Evolutionary conservation across 2,113 vertebrate genomes (phyloP).

Genomic region (Panthera tigris): DNA sequence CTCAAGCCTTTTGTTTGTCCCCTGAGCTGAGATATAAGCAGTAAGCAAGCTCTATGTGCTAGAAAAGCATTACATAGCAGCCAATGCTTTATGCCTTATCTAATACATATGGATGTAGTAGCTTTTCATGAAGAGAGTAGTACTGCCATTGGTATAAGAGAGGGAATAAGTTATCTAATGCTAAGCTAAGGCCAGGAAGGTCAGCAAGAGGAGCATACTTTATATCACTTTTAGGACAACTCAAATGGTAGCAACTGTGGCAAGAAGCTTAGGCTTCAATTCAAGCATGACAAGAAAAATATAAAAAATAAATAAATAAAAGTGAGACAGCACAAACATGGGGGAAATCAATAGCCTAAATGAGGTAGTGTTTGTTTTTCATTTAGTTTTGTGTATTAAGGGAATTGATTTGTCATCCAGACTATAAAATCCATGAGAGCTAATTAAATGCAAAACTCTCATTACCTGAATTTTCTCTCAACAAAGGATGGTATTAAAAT

Average conservation of each 20-base stretch:
- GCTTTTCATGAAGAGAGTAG: constrained; percentile 42
- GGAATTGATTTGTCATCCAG: constrained; percentile 64
- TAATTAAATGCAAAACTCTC: constrained; percentile 70
- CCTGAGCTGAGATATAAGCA: constrained; percentile 37
- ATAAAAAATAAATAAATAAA: constrained; percentile 11
- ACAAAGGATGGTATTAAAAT: neutral
- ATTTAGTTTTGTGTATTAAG: constrained; percentile 60
- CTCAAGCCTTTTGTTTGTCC: constrained; percentile 55
- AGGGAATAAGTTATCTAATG: constrained; percentile 48
- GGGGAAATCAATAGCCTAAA: constrained; percentile 64
- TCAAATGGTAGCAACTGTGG: constrained; percentile 11
- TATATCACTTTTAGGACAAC: constrained; percentile 60
- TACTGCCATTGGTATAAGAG: neutral
- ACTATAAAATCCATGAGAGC: constrained; percentile 48
- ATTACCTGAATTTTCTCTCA: constrained; percentile 55
- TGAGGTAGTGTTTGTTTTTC: constrained; percentile 56
- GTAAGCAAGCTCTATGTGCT: constrained; percentile 12
- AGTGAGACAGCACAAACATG: constrained; percentile 44
- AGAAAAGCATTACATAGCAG: constrained; percentile 2
- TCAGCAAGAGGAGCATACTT: constrained; percentile 49
- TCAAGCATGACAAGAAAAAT: constrained; percentile 64
- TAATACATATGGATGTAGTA: constrained; percentile 66
- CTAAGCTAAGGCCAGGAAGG: constrained; percentile 64
- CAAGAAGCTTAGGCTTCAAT: constrained; percentile 48
- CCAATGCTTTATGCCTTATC: neutral